Evolutionary conservation across 2,113 vertebrate species (phyloP).

Genomic region (Hippocampus barbouri): DNA sequence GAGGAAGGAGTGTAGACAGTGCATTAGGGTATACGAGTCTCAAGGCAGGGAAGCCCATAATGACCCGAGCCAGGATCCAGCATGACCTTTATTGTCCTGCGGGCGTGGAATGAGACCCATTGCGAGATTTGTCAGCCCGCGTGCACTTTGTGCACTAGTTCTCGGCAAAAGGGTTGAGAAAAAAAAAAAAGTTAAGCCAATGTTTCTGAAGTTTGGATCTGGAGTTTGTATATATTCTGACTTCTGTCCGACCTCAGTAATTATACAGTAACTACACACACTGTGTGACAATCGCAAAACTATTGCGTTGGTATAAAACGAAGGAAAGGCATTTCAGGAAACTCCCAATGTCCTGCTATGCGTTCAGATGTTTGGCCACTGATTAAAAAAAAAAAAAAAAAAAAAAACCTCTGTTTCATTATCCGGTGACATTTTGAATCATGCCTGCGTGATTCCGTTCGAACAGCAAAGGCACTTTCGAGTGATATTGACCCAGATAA

Average conservation of each 20-base stretch:
- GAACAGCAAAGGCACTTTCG: neutral
- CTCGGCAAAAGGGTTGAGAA: constrained; percentile 12
- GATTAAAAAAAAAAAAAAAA: too few relatives aligned
- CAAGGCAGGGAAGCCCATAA: constrained; percentile 17
- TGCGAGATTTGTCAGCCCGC: neutral
- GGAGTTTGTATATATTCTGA: neutral
- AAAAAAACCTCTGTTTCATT: neutral
- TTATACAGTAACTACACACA: too few relatives aligned
- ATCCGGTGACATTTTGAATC: neutral
- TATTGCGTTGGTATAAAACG: too few relatives aligned
- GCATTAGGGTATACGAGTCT: constrained; percentile 26
- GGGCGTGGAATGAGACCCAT: constrained; percentile 8
- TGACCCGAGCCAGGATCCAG: constrained; percentile 25
- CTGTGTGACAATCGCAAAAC: too few relatives aligned
- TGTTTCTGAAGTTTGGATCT: neutral
- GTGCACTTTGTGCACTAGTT: constrained; percentile 16
- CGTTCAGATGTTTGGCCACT: neutral
- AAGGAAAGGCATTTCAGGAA: too few relatives aligned
- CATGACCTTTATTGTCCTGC: constrained; percentile 55
- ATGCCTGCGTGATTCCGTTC: neutral
- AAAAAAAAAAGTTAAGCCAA: constrained; percentile 17
- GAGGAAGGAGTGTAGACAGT: constrained; percentile 35
- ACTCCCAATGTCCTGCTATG: too few relatives aligned
- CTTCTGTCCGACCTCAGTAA: too few relatives aligned
- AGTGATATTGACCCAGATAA: constrained; percentile 1